phyloP scores from a whole-genome alignment of 1,140 invertebrate genomes.

The Neodiprion virginianus region DNA sequence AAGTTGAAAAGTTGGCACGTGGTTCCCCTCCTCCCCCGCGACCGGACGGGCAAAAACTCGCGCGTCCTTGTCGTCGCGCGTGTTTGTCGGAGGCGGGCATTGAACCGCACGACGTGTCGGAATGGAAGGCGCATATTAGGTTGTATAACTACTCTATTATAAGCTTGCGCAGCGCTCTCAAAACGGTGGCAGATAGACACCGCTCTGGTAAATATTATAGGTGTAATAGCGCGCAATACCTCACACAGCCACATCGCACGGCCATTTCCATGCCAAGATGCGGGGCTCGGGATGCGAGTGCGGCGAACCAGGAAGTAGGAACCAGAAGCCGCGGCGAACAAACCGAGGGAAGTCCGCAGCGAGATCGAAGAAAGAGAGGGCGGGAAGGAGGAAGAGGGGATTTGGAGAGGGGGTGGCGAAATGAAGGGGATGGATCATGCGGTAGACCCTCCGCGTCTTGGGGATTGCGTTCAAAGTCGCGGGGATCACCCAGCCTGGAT shows the following conservation, averaged over 20 bases:
- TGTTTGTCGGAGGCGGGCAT: neutral
- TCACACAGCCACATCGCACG: too few species aligned
- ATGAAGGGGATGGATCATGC: neutral
- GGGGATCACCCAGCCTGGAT: neutral
- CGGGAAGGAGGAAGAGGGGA: too few species aligned
- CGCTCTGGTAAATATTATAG: too few species aligned
- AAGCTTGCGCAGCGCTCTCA: neutral
- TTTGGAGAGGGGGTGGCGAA: neutral
- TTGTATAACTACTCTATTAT: constrained; percentile 8
- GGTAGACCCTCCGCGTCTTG: too few species aligned
- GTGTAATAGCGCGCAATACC: too few species aligned
- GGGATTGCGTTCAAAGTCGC: neutral
- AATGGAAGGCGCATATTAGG: constrained; percentile 5
- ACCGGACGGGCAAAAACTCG: neutral
- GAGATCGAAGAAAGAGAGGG: too few species aligned
- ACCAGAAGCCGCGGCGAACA: too few species aligned
- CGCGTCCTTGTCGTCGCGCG: constrained; percentile 3
- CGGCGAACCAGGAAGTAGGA: too few species aligned
- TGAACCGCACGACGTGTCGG: neutral
- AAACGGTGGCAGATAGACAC: too few species aligned
- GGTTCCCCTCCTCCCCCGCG: neutral
- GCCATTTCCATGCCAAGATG: too few species aligned
- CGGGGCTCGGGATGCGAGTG: too few species aligned
- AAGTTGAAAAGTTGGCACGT: neutral
- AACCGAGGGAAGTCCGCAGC: too few species aligned